Evolutionary conservation across 2,888 invertebrate genomes (phyloP), one percentile per base, ranked within the genome.

Genomic region (Spisula subtruncata): DNA sequence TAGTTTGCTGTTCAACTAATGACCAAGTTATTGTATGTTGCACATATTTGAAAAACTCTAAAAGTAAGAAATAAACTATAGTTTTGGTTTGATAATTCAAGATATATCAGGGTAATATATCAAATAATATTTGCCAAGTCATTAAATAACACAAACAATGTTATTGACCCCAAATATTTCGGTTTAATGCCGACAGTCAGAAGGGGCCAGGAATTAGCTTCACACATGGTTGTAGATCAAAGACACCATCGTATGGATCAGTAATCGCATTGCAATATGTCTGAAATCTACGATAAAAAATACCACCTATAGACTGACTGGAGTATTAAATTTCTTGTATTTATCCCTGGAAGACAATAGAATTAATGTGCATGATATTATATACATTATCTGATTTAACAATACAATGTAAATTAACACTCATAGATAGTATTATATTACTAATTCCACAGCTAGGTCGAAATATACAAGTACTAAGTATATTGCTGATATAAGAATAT

Each of bases 361-460:
- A 75, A 54, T 79, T 80, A 85, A 80, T 80, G 54, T 56, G 85
- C 85, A 79, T 85, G 51, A 75, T 46, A 85, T 75, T 41, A 80
- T 85, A 80, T 79, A 85, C 25, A 82, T 41, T 20, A 87, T 87
- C 87, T 82, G 82, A 87, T 87, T 71, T 46, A 46, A 81, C 41
- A n/a, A 56, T 56, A 81, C 41, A 66, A 81, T 86, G 81, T 60
- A 86, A 81, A 86, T 87, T 87, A 87, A 60, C 51, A 60, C 80
- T 41, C 12, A 4, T 6, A 66, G n/a, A 25, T 66, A 25, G n/a
- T 66, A 66, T 66, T 10, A 66, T 66, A 66, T 66, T 25, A 25
- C 25, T 10, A 51, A 51, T 16, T 51, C 51, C 51, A 16, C 51
- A 51, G 51, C 1, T 6, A 51, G 51, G 51, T 51, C 14, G 51